Base-by-base conservation (phyloP, 2,797 vertebrate genomes). In the Tympanoctomys barrerae region DNA sequence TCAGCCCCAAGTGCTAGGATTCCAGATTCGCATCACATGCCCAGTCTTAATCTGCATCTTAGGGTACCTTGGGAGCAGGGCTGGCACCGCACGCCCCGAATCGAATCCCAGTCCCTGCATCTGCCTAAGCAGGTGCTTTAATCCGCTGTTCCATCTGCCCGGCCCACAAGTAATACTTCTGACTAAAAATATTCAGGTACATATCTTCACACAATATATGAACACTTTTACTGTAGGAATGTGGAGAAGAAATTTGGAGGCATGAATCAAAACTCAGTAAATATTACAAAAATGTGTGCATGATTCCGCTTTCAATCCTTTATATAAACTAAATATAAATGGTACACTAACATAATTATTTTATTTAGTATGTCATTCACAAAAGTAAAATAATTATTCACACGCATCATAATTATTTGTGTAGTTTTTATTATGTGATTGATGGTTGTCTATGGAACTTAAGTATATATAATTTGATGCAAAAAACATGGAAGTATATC, bases 161-260 rank as follows among this genome's bases (percentile, higher is more conserved):
- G 16, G 54, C 4, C 54, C 16, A 33, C 36, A 7, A 33, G 12
- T 59, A 79, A 49, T 9, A 66, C 24, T 70, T 70, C 52, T 85
- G 33, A 39, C 18, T 68, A 24, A 61, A n/a, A 78, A 16, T 7
- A 73, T 22, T 57, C 18, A 8, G 46, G 7, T 59, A 49, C n/a
- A 2, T 6, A 33, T 89, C 68, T 31, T 78, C 39, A 87, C 49
- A 33, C 16, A 57, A 36, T 75, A 33, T 57, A 64, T 36, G 57
- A 18, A 81, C 87, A 75, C 54, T 87, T 36, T 16, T 46, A 87
- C n/a, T 28, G 22, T 57, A 94, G 18, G 80, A 81, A 81, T 64
- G 22, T 57, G 21, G 7, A 42, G 8, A 87, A 54, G 66, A 73
- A 86, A 21, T 87, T 81, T 22, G 46, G n/a, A 11, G 7, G 22